Conservation (phyloP, 2,113 vertebrate genomes). For the Sorex fumeus region DNA sequence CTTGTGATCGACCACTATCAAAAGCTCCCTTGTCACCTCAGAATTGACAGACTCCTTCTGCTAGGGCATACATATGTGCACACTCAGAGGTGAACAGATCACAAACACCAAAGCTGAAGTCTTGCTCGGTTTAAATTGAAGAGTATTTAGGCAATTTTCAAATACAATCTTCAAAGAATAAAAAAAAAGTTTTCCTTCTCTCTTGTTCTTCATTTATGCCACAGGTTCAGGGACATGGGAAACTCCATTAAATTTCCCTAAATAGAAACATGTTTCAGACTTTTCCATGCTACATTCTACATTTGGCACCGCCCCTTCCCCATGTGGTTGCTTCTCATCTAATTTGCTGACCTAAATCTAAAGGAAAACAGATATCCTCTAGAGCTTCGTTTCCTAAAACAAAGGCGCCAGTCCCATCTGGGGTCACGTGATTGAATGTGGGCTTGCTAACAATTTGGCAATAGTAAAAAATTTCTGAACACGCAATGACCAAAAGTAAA, state of each 20-base stretch:
- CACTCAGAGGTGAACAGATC: no score
- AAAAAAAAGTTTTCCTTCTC: not conserved
- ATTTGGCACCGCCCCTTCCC: not conserved
- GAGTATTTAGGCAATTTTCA: not conserved
- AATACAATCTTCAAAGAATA: not conserved
- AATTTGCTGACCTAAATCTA: not conserved
- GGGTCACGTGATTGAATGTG: no score
- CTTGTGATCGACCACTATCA: not conserved
- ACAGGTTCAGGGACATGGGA: not conserved
- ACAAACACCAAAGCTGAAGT: not conserved
- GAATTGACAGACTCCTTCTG: not conserved
- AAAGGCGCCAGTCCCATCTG: no score
- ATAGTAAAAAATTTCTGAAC: no score
- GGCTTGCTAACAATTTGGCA: no score
- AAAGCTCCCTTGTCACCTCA: not conserved
- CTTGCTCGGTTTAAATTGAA: not conserved
- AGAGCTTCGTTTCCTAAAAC: not conserved
- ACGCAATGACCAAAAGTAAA: no score
- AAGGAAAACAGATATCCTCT: not conserved
- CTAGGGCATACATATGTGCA: not conserved
- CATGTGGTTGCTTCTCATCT: not conserved
- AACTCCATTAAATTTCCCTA: no score
- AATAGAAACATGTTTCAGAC: not conserved
- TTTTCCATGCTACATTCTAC: fast-evolving
- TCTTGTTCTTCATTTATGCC: not conserved